Evolutionary conservation across 2,797 vertebrate species (phyloP).

Genomic region (Sebastes nivosus): DNA sequence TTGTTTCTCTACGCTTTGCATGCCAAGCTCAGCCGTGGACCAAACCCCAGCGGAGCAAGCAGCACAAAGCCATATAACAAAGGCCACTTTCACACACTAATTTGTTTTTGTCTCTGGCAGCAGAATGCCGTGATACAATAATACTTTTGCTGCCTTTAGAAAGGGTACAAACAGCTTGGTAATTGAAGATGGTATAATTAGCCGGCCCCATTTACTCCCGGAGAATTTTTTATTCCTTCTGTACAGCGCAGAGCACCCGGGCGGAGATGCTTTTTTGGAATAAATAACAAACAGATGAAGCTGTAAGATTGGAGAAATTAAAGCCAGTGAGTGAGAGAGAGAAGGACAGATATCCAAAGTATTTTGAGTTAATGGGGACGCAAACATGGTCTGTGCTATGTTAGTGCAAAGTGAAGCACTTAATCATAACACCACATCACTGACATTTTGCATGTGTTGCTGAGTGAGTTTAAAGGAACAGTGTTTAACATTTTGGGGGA

Average conservation of each 20-base stretch:
- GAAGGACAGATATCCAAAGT: conserved; percentile 17
- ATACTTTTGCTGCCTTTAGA: conserved; percentile 40
- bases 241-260: conserved; percentile 5
- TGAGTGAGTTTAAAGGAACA: neutral
- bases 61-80: conserved; percentile 52
- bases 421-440: neutral
- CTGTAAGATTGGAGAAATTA: conserved; percentile 8
- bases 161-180: conserved; percentile 34
- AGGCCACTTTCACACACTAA: conserved; percentile 59
- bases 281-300: conserved; percentile 46
- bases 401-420: neutral
- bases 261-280: conserved; percentile 21
- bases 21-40: conserved; percentile 40
- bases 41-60: conserved; percentile 44
- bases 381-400: neutral
- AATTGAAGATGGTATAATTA: conserved; percentile 62
- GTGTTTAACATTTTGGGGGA: too few species aligned
- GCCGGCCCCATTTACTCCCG: conserved; percentile 18
- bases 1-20: conserved; percentile 42
- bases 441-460: neutral
- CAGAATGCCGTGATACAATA: conserved; percentile 37
- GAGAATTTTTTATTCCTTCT: conserved; percentile 17
- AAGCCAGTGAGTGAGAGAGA: conserved; percentile 3
- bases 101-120: conserved; percentile 62
- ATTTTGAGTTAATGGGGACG: conserved; percentile 12